Evolutionary conservation across 2,888 invertebrate genomes (phyloP), one percentile per base, ranked within the genome.

Genomic region (Acleris sparsana): DNA sequence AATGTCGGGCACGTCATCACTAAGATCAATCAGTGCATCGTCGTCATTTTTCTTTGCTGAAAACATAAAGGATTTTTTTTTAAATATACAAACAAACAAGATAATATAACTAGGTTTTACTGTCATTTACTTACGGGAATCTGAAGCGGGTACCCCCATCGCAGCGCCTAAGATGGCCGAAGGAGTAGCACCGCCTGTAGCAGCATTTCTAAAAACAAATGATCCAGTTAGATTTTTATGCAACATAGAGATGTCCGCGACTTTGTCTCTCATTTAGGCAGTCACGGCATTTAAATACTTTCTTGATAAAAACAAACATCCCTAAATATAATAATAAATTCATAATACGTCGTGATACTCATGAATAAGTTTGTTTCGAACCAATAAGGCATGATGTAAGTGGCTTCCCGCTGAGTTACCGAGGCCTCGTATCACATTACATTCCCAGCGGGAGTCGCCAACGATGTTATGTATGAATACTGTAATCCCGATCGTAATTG

Each of bases 21-120:
- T 96, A 72, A 97, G 94, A 85, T 97, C 97, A 73, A 97, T 97
- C 52, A 97, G 89, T 16, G 96, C 95, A 71, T 96, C 96, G 67
- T 94, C 94, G 60, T 93, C 93, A 56, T 88, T 87, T 74, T 93
- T 92, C 71, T 89, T 88, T 57, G 91, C 89, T 83, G 85, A 67
- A 55, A 55, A 48, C 18, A 18, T 48, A 11, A 6, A n/a, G 6
- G 6, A 44, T n/a, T 5, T 6, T 6, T n/a, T n/a, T n/a, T n/a
- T 3, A 39, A 39, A 46, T 6, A 44, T 44, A n/a, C 11, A 17
- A 46, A 29, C 16, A 52, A 51, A 33, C 7, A 53, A 53, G 7
- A 53, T 6, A 3, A 46, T 57, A 11, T 9, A 61, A 20, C 44
- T n/a, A n/a, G n/a, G n/a, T n/a, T n/a, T n/a, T n/a, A n/a, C n/a